Conservation (phyloP, 2,888 invertebrate species). For the Athalia cordata region DNA sequence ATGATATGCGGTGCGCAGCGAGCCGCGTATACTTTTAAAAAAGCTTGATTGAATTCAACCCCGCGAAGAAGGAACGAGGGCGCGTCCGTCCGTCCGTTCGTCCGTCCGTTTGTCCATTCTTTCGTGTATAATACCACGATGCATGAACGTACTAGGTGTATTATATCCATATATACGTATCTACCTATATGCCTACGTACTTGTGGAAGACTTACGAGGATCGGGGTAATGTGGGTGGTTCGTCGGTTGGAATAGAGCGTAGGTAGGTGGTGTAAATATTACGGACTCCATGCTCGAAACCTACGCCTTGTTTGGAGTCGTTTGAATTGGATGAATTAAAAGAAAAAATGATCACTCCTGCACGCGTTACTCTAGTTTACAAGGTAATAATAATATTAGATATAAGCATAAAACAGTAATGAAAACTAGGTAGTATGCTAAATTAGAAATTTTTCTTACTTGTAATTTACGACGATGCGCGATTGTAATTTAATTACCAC, state of each 20-base stretch:
- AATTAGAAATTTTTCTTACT: background rate
- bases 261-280: slow-evolving; percentile 27
- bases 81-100: slow-evolving; percentile 31
- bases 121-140: background rate
- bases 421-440: too few relatives aligned
- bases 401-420: too few relatives aligned
- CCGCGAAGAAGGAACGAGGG: slow-evolving; percentile 52
- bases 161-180: too few relatives aligned
- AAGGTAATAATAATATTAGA: too few relatives aligned
- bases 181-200: background rate
- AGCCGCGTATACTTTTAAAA: slow-evolving; percentile 64
- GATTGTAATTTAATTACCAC: slow-evolving; percentile 19
- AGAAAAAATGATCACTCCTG: slow-evolving; percentile 12
- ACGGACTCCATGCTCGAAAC: slow-evolving; percentile 13
- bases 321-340: slow-evolving; percentile 42
- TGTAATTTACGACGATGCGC: slow-evolving; percentile 4
- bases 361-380: background rate
- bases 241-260: slow-evolving; percentile 40
- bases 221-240: slow-evolving; percentile 39
- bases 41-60: slow-evolving; percentile 70
- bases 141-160: background rate
- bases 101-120: slow-evolving; percentile 18
- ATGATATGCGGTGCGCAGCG: slow-evolving; percentile 60
- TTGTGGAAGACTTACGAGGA: slow-evolving; percentile 21
- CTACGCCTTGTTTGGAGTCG: slow-evolving; percentile 45